Evolutionary conservation across 2,113 vertebrate species (phyloP), one percentile per base, ranked within the genome.

Genomic region (Thomomys bottae): DNA sequence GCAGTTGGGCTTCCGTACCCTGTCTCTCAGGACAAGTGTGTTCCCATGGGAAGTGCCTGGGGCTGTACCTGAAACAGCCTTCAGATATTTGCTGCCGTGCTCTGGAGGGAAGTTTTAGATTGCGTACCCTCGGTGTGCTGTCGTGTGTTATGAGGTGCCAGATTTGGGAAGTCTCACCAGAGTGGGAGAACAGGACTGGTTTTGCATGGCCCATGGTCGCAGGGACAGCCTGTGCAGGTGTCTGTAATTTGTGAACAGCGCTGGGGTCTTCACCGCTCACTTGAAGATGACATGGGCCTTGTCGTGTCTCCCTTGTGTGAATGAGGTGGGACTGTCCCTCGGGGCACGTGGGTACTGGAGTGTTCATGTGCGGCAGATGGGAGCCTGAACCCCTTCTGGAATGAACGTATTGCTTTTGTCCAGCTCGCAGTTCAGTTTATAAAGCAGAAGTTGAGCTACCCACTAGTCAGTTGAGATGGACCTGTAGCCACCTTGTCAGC

Each of bases 281-380:
- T 80, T 93, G 49, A 90, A 76, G 91, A 88, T 90, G 83, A 88
- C 42, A 21, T 83, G 77, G 80, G 30, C 72, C 88, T 95, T 94
- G 72, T 73, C 70, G 54, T 38, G 71, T 86, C 80, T 81, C 36
- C 14, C n/a, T 79, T 93, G 75, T 89, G 61, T 63, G 67, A 64
- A 85, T n/a, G n/a, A n/a, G n/a, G n/a, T n/a, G n/a, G n/a, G n/a
- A n/a, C n/a, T n/a, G n/a, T n/a, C n/a, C n/a, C n/a, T n/a, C n/a
- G n/a, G n/a, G n/a, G n/a, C n/a, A n/a, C n/a, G n/a, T n/a, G n/a
- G n/a, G n/a, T n/a, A n/a, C n/a, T n/a, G n/a, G n/a, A n/a, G n/a
- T n/a, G n/a, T n/a, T n/a, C n/a, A n/a, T n/a, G n/a, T n/a, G n/a
- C n/a, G 3, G 45, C 57, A 23, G 17, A 14, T 32, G 14, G 24